A percentile compares a stretch with the other conserved stretches of the same genome.
These are phyloP conservation scores for Lamprotornis superbus DNA, from an alignment of 2,113 vertebrate species.

Conservation along the genomic window DNA sequence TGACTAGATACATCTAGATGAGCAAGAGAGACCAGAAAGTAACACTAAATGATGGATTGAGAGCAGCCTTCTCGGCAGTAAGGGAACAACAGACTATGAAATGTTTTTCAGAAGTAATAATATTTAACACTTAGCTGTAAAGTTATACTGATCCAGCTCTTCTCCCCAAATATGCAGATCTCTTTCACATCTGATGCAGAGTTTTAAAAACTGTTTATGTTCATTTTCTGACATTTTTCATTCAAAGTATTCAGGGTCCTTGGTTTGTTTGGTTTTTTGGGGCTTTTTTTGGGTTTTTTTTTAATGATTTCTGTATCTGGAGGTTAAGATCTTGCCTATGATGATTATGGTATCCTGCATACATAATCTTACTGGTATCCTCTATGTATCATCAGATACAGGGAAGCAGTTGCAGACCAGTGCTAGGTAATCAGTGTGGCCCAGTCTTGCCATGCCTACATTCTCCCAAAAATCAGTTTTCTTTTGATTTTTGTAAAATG, in stretches of 20 bases:
- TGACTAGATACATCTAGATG: neutral
- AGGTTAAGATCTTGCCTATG: neutral
- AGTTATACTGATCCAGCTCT: neutral
- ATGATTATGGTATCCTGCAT: neutral
- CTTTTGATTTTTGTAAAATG: neutral
- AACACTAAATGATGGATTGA: constrained; percentile 11
- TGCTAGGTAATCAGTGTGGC: neutral
- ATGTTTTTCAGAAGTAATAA: neutral
- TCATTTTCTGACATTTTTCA: neutral
- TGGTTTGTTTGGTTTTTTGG: neutral
- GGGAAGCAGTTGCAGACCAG: neutral
- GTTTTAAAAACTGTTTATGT: neutral
- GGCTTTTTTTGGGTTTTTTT: neutral
- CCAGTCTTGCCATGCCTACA: neutral
- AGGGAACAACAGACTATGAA: neutral
- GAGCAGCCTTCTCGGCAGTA: neutral
- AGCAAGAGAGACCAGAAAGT: neutral
- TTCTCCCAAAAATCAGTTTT: neutral
- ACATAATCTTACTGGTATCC: neutral
- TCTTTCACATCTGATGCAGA: neutral
- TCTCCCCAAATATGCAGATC: neutral
- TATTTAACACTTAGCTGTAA: neutral
- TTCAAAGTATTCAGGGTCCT: neutral
- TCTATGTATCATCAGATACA: neutral
- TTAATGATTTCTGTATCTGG: neutral